Evolutionary conservation across 2,113 vertebrate genomes (phyloP).

Genomic region (Tinamus guttatus): DNA sequence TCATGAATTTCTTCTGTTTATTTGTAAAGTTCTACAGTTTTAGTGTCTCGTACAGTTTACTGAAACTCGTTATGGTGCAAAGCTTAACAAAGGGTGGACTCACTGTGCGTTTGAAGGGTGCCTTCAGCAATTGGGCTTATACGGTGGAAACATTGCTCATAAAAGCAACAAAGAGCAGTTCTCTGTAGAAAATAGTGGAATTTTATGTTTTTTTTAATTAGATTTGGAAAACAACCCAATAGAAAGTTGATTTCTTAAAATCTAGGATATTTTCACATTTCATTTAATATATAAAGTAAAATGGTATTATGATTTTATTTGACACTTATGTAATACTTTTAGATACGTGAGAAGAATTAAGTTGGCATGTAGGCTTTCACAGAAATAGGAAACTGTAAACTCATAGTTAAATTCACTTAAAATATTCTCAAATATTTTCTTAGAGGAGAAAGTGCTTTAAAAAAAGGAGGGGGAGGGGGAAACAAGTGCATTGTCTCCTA

Average conservation of each 20-base stretch:
- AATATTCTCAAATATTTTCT: background rate
- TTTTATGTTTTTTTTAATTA: background rate
- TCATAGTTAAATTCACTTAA: background rate
- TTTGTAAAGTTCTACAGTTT: background rate
- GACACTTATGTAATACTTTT: background rate
- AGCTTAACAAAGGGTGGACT: background rate
- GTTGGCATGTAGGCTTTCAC: background rate
- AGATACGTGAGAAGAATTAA: background rate
- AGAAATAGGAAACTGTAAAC: background rate
- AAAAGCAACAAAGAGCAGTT: background rate
- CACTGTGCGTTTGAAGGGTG: background rate
- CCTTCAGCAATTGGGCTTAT: background rate
- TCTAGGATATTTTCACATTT: background rate
- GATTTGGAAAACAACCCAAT: background rate
- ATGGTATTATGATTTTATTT: background rate
- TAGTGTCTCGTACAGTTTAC: background rate
- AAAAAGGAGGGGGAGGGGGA: too few species aligned
- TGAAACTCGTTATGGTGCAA: background rate
- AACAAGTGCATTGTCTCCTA: background rate
- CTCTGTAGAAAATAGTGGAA: background rate
- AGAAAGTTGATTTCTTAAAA: background rate
- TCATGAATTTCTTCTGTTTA: background rate
- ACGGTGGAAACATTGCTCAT: background rate
- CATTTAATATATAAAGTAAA: background rate
- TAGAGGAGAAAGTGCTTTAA: background rate